Evolutionary conservation across 2,113 vertebrate genomes (phyloP).

Genomic region (Nycticryphes semicollaris): DNA sequence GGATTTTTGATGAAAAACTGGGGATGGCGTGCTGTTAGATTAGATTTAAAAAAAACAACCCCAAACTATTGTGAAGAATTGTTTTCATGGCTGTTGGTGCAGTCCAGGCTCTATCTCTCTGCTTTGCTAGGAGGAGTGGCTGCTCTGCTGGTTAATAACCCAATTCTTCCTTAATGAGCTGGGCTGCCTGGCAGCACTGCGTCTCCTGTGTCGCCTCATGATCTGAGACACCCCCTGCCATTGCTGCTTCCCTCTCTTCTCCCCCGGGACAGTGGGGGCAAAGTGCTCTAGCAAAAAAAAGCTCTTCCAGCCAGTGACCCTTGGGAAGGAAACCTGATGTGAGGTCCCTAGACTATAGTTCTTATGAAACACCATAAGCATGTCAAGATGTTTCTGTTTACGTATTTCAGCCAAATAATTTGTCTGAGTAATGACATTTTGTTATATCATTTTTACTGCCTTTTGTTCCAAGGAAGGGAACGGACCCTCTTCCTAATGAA

Average conservation of each 20-base stretch:
- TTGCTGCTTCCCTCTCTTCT: background rate
- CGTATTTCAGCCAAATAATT: background rate
- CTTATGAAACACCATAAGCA: background rate
- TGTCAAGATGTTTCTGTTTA: background rate
- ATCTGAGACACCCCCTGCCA: background rate
- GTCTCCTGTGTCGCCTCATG: accelerated
- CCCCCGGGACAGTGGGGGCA: accelerated
- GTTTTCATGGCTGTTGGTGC: background rate
- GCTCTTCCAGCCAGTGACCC: background rate
- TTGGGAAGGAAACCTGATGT: background rate
- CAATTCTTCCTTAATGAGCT: background rate
- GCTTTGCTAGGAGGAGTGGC: accelerated
- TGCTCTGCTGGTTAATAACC: background rate
- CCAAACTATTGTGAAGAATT: background rate
- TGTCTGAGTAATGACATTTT: background rate
- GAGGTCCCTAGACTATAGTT: background rate
- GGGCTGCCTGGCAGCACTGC: background rate
- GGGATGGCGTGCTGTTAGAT: background rate
- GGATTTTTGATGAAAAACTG: background rate
- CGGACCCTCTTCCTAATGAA: background rate
- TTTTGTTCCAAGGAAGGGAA: background rate
- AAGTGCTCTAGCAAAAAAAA: background rate
- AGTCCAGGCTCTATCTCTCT: background rate
- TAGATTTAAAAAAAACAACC: background rate
- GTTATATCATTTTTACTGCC: background rate